Conservation (phyloP, 2,113 vertebrate species). For the Diphyllodes magnificus region DNA sequence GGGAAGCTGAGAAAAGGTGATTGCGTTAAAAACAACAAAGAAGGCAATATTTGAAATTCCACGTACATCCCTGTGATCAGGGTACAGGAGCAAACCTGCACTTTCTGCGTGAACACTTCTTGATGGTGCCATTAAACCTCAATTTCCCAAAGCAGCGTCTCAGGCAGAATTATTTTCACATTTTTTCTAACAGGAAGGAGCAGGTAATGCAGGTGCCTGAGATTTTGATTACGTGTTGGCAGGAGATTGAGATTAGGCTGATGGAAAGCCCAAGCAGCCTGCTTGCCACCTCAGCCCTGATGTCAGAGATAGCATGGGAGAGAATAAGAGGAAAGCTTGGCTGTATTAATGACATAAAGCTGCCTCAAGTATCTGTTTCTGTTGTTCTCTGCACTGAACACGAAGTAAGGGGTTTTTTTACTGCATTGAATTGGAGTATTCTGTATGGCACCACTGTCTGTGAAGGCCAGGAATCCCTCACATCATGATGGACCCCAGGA, state of each 20-base stretch:
- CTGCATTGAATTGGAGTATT: not conserved
- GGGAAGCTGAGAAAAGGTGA: not conserved
- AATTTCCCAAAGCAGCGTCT: not conserved
- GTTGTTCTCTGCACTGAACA: not conserved
- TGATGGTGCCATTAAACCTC: not conserved
- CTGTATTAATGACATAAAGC: not conserved
- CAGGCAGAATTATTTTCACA: not conserved
- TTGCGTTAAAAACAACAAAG: not conserved
- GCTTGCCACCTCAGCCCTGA: not conserved
- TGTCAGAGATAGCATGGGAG: not conserved
- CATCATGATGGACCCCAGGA: not conserved
- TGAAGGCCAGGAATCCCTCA: not conserved
- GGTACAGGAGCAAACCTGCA: not conserved
- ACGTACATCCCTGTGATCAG: not conserved
- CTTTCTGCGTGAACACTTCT: not conserved
- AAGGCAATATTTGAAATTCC: not conserved
- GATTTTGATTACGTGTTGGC: not conserved
- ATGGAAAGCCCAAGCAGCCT: not conserved
- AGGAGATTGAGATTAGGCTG: not conserved
- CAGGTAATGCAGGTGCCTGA: not conserved
- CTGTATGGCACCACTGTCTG: not conserved
- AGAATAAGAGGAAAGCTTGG: not conserved
- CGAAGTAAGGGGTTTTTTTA: not conserved
- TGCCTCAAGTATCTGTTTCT: not conserved
- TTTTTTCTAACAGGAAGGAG: not conserved